Evolutionary conservation across 2,797 vertebrate species (phyloP), one percentile per base, ranked within the genome.

Genomic region (Microhierax caerulescens): DNA sequence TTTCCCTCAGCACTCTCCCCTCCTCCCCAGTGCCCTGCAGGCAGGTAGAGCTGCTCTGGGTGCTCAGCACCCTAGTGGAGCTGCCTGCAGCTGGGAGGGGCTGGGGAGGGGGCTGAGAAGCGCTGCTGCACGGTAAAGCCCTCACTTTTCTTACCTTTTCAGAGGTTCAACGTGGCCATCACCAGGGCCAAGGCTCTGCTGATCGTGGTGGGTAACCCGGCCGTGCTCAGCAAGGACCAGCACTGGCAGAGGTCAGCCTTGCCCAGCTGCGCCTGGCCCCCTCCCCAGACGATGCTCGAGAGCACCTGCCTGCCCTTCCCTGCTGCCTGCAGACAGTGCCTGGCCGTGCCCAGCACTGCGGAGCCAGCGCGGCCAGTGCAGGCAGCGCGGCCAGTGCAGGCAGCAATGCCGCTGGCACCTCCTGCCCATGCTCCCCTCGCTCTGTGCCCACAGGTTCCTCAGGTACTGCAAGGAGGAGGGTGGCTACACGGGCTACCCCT

Each of bases 111-210:
- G n/a, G 16, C 9, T 0, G 5, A 10, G 53, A 37, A 30, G 8
- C 1, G 9, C 32, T 73, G 34, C 61, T 30, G 20, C 21, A 15
- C 24, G 34, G 56, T 41, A 7, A 83, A 51, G 10, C 24, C 43
- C 81, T 76, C 23, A 30, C 22, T 37, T 10, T 76, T 94, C 92
- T 48, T 41, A 15, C 39, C 37, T 74, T 43, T 36, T 34, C 97
- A 99, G 99, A 98, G 99, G 96, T 98, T 99, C 94, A 99, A 99
- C 4, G 99, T 99, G 94, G 99, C 99, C 28, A 92, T 99, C 96
- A 99, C 99, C 53, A 98, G 99, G 96, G 99, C 99, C 85, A 99
- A 99, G 97, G 97, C 99, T 61, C 96, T 99, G 93, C 97, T 99
- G 94, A 99, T 99, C 5, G 96, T 99, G 77, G 98, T 99, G 95